Evolutionary conservation across 30 jellyfish, hydroid and myxozoan genomes (phyloP).

Genomic region (Nemopilema nomurai): DNA sequence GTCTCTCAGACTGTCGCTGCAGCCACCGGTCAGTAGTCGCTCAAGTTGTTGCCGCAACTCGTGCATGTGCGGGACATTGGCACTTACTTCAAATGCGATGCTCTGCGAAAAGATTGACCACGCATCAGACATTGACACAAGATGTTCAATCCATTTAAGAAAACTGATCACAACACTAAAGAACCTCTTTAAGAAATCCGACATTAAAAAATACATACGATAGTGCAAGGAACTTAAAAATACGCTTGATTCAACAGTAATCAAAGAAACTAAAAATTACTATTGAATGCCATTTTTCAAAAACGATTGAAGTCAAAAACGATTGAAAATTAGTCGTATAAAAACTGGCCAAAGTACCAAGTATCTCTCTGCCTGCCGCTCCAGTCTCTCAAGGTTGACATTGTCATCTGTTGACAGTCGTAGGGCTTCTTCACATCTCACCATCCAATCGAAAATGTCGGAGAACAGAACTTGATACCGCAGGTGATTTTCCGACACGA

Average conservation of each 20-base stretch:
- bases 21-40: conserved; percentile 1
- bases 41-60: conserved; percentile 10
- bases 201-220: not conserved
- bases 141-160: not conserved
- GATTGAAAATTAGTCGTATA: no score
- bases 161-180: no score
- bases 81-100: conserved; percentile 58
- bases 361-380: not conserved
- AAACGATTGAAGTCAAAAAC: no score
- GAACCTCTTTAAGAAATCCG: not conserved
- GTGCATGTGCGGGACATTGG: conserved; percentile 67
- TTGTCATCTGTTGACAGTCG: conserved; percentile 11
- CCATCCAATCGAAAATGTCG: conserved; percentile 85
- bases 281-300: no score
- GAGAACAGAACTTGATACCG: conserved; percentile 74
- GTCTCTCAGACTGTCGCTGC: conserved; percentile 17
- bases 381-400: conserved; percentile 24
- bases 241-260: no score
- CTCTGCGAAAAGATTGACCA: conserved; percentile 7
- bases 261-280: no score
- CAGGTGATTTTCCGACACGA: conserved; percentile 58
- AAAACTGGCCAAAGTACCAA: conserved; percentile 42
- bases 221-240: no score
- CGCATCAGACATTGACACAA: not conserved
- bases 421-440: conserved; percentile 56